Percentiles rank a stretch among this genome's conserved stretches.
These are phyloP conservation scores for Motacilla tschutschensis DNA, from an alignment of 2,113 vertebrate species.

Conservation along the genomic window DNA sequence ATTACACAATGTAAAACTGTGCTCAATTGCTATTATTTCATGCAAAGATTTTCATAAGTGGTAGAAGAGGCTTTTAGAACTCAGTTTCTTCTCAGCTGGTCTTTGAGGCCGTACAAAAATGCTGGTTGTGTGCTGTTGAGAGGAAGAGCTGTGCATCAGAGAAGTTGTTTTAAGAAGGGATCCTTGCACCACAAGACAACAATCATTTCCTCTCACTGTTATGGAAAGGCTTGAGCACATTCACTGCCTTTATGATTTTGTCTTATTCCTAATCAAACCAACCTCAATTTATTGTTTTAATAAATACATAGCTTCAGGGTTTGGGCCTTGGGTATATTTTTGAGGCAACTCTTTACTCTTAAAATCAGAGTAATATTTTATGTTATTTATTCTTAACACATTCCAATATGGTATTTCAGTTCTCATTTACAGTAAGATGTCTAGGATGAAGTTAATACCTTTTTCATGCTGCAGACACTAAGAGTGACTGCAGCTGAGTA, in stretches of 20 bases:
- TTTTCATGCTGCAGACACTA: not conserved
- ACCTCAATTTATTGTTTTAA: not conserved
- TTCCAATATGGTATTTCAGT: not conserved
- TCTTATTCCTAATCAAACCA: not conserved
- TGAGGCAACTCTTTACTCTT: not conserved
- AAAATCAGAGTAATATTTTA: not conserved
- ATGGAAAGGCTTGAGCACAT: not conserved
- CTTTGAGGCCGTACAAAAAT: constrained; percentile 5
- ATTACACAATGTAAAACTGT: constrained; percentile 39
- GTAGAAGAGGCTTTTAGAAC: constrained; percentile 43
- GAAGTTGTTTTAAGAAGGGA: not conserved
- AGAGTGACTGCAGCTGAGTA: not conserved
- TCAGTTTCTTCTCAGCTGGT: constrained; percentile 12
- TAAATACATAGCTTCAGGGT: not conserved
- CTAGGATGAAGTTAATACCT: not conserved
- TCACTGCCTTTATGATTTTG: not conserved
- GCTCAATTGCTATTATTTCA: constrained; percentile 53
- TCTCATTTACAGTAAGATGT: not conserved
- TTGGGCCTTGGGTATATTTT: not conserved
- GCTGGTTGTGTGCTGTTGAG: not conserved
- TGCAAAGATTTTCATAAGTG: constrained; percentile 23
- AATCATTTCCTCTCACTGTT: not conserved
- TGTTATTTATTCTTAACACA: not conserved
- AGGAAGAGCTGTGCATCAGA: not conserved
- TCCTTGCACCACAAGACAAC: not conserved